These are phyloP conservation scores for Brotula barbata DNA, from an alignment of 2,797 vertebrate species.

Conservation along the genomic window DNA sequence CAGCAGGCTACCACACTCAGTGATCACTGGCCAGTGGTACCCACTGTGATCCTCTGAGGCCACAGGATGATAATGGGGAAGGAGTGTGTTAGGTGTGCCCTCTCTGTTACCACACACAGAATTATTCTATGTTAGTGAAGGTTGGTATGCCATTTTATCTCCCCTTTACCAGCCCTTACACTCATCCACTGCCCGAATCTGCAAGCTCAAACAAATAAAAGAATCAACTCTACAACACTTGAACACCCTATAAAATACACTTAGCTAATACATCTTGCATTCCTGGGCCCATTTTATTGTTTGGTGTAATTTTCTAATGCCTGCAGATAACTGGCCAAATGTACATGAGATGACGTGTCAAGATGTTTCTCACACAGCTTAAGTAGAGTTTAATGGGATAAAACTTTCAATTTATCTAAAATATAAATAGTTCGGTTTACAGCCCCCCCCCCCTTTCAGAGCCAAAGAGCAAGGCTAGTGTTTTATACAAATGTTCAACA, in stretches of 20 bases:
- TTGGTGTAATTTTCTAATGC: conserved; percentile 61
- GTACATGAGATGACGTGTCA: conserved; percentile 46
- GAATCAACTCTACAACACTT: conserved; percentile 47
- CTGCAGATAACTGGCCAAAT: conserved; percentile 59
- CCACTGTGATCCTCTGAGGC: conserved; percentile 47
- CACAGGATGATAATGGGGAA: conserved; percentile 57
- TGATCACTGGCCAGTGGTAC: conserved; percentile 71
- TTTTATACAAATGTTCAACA: conserved; percentile 59
- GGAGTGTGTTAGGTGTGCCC: conserved; percentile 54
- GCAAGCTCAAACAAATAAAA: conserved; percentile 50
- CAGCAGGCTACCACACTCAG: conserved; percentile 91
- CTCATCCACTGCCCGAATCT: conserved; percentile 66
- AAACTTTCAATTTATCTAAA: conserved; percentile 4
- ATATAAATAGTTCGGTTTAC: conserved; percentile 43
- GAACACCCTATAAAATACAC: conserved; percentile 53
- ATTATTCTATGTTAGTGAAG: conserved; percentile 60
- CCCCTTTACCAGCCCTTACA: conserved; percentile 50
- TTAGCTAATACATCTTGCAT: conserved; percentile 60
- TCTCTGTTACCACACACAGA: conserved; percentile 62
- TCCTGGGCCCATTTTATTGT: conserved; percentile 62
- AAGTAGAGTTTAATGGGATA: conserved; percentile 43
- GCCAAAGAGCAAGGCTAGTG: conserved; percentile 61
- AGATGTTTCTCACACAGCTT: conserved; percentile 54
- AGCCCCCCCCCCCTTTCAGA: conserved; percentile 36
- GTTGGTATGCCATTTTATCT: conserved; percentile 60